Conservation (phyloP, 2,113 vertebrate species). For the Calypte anna region DNA sequence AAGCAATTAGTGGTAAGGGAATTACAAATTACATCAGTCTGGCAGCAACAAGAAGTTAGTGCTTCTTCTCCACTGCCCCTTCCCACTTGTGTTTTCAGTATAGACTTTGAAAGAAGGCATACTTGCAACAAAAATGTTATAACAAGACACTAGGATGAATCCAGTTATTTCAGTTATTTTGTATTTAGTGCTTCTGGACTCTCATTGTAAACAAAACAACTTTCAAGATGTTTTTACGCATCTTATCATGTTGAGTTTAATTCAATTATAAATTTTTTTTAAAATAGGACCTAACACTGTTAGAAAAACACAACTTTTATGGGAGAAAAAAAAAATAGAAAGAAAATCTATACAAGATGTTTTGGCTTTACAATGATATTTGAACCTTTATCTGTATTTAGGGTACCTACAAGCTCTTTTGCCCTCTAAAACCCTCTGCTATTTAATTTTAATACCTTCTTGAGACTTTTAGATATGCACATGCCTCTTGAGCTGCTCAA, state of each 20-base stretch:
- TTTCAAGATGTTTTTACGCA: neutral
- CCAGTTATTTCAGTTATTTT: neutral
- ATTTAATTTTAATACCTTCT: neutral
- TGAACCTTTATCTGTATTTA: neutral
- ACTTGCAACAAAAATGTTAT: neutral
- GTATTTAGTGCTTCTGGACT: neutral
- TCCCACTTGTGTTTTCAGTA: neutral
- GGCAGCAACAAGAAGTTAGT: conserved; percentile 14
- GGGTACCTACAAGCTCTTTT: neutral
- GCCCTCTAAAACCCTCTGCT: neutral
- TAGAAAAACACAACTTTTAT: neutral
- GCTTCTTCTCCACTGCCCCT: neutral
- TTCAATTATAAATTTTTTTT: neutral
- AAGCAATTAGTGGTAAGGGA: conserved; percentile 40
- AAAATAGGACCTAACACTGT: neutral
- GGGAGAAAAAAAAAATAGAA: neutral
- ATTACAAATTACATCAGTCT: conserved; percentile 33
- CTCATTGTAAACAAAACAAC: neutral
- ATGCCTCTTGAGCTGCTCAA: neutral
- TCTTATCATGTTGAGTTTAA: neutral
- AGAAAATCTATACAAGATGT: neutral
- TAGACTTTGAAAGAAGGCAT: neutral
- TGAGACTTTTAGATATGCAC: neutral
- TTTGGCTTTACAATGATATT: neutral
- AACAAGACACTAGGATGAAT: neutral